A percentile compares a stretch with the other conserved stretches of the same genome.
Evolutionary conservation across 2,113 vertebrate species (phyloP).

Genomic region (Nerophis ophidion): DNA sequence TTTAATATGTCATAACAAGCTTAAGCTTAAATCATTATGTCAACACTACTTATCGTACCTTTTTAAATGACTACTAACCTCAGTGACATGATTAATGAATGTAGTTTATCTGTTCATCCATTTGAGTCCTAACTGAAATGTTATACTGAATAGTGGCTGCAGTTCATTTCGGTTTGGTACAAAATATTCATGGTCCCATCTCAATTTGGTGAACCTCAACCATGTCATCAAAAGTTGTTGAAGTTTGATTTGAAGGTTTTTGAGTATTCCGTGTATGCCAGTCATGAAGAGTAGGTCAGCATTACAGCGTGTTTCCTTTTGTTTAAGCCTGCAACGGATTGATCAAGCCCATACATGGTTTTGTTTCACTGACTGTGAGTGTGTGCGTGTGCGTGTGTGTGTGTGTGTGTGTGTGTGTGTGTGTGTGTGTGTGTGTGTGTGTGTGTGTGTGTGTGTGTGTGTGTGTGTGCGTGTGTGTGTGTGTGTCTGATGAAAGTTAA

Average conservation of each 20-base stretch:
- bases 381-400: background rate
- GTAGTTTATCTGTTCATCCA: background rate
- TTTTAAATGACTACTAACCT: too few relatives aligned
- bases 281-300: background rate
- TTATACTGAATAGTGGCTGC: background rate
- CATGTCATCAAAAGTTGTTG: background rate
- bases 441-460: constrained; percentile 13
- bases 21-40: too few relatives aligned
- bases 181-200: background rate
- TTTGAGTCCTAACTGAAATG: background rate
- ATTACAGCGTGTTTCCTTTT: constrained; percentile 11
- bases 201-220: background rate
- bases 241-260: background rate
- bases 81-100: too few relatives aligned
- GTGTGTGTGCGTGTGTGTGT: constrained; percentile 7
- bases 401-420: constrained; percentile 7
- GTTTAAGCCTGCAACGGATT: constrained; percentile 2
- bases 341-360: constrained; percentile 34
- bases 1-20: too few relatives aligned
- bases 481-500: background rate
- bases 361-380: constrained; percentile 22
- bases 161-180: background rate
- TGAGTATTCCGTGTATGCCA: constrained; percentile 2
- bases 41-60: too few relatives aligned
- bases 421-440: constrained; percentile 21